Evolutionary conservation across 1,140 invertebrate species (phyloP).

Genomic region (Drosophila azteca): DNA sequence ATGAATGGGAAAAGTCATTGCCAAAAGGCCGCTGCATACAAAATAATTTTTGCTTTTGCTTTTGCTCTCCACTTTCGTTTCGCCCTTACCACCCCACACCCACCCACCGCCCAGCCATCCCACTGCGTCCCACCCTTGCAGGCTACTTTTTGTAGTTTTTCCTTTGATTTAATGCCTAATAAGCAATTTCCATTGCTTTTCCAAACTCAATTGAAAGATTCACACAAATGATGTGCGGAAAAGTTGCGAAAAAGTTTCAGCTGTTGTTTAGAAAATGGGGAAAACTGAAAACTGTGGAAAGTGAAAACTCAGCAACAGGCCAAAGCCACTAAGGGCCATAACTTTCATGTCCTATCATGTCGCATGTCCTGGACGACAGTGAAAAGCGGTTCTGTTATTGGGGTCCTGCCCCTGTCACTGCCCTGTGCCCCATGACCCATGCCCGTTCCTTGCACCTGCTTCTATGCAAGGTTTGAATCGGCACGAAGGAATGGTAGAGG

Average conservation of each 20-base stretch:
- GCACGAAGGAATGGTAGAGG: too few species aligned
- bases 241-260: neutral
- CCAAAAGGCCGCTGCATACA: neutral
- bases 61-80: too few species aligned
- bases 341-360: conserved; percentile 27
- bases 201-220: conserved; percentile 49
- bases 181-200: conserved; percentile 42
- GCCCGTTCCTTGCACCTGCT: too few species aligned
- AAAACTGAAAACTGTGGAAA: conserved; percentile 6
- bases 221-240: conserved; percentile 22
- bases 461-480: too few species aligned
- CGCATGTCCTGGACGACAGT: conserved; percentile 24
- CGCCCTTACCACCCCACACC: too few species aligned
- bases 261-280: conserved; percentile 5
- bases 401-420: neutral
- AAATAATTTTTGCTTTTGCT: neutral
- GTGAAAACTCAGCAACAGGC: conserved; percentile 47
- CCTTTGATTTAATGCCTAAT: conserved; percentile 34
- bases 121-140: too few species aligned
- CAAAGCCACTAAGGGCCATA: conserved; percentile 11
- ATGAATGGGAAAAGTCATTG: conserved; percentile 25
- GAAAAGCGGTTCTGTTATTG: neutral
- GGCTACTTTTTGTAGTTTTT: neutral
- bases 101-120: too few species aligned
- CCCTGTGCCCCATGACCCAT: too few species aligned